phyloP scores from a whole-genome alignment of 2,797 vertebrate genomes.

The Octomys mimax region DNA sequence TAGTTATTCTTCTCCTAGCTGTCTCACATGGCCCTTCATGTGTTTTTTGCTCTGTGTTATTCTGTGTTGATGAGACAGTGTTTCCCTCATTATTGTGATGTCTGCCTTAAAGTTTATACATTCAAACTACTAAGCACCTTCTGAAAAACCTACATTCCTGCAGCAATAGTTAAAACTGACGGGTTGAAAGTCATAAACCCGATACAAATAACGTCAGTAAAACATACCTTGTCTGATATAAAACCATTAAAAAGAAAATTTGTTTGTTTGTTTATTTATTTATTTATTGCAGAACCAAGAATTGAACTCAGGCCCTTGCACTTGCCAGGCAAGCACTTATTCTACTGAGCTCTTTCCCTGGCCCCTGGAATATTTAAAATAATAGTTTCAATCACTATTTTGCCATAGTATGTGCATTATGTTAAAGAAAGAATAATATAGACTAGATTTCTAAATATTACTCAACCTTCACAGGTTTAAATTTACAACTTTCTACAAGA shows the following conservation, averaged over 20 bases:
- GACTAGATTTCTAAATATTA: slow-evolving; percentile 44
- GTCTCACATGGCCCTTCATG: not conserved
- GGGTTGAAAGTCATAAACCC: not conserved
- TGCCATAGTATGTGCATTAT: not conserved
- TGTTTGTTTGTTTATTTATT: too few species aligned
- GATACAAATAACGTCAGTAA: not conserved
- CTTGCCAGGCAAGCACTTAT: too few species aligned
- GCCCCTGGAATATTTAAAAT: not conserved
- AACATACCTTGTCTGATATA: not conserved
- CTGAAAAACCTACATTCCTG: slow-evolving; percentile 14
- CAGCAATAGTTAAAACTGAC: not conserved
- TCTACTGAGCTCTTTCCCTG: too few species aligned
- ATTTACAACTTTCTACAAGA: slow-evolving; percentile 13
- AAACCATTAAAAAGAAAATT: not conserved
- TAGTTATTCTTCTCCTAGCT: not conserved
- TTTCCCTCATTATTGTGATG: slow-evolving; percentile 32
- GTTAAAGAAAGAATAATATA: not conserved
- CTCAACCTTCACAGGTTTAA: not conserved
- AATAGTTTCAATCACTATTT: slow-evolving; percentile 16
- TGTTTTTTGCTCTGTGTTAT: not conserved
- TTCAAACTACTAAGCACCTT: not conserved
- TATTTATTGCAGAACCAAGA: too few species aligned
- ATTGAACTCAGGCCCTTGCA: too few species aligned
- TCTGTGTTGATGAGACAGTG: not conserved
- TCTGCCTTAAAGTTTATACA: not conserved